Base-by-base conservation (phyloP, 2,888 invertebrate species). In the Eilema sororculum region DNA sequence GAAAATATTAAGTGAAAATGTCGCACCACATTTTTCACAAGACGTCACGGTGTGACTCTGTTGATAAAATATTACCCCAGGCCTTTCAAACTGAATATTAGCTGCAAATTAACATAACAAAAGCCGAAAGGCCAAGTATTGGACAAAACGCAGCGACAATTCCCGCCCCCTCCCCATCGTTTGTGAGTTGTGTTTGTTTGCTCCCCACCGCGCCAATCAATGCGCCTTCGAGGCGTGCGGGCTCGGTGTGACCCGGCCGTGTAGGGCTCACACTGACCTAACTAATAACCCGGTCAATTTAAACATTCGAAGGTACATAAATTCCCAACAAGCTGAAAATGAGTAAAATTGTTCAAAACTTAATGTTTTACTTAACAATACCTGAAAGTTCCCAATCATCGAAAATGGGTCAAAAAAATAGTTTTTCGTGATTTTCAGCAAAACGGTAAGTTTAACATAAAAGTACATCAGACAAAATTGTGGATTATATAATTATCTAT, bases 21-120 rank as follows among this genome's bases (percentile, higher is more conserved):
- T 20, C n/a, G 3, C n/a, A n/a, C 2, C 20, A 6, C n/a, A 41
- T 16, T 16, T 41, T 41, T 41, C 41, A 16, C 8, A 16, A 41
- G 33, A 33, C 13, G 13, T 9, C 0, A 52, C n/a, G n/a, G n/a
- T 52, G 52, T n/a, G n/a, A 52, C 20, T 52, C n/a, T 52, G n/a
- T 52, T 52, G 52, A 52, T 52, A 52, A 52, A 52, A n/a, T 52
- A 52, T 52, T n/a, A 52, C n/a, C 52, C 2, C 52, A 52, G 52
- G 52, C 52, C n/a, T n/a, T 52, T 52, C 8, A 52, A 52, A 52
- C 20, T 20, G 46, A 20, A 46, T 46, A 46, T 46, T 46, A 46
- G 46, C 46, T n/a, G 52, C 52, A 52, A n/a, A 52, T 52, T 52
- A 52, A n/a, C 52, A 52, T 52, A 52, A 52, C 52, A 52, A 52